phyloP scores from a whole-genome alignment of 2,888 invertebrate genomes.

The Ormia ochracea region DNA sequence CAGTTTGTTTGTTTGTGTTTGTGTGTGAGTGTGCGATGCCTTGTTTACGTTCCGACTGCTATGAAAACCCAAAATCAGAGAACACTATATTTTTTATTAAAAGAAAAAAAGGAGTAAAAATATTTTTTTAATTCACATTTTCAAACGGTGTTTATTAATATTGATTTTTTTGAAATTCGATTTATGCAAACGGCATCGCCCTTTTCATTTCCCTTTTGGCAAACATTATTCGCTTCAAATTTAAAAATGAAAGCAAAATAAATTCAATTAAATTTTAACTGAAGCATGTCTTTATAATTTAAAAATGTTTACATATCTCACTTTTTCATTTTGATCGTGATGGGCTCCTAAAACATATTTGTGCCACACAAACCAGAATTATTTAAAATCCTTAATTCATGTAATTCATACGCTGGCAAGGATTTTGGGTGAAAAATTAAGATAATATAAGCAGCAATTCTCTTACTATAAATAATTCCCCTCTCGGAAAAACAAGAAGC shows the following conservation, averaged over 20 bases:
- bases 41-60: not conserved
- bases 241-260: conserved; percentile 20
- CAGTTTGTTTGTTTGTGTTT: not conserved
- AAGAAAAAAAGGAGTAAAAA: no score
- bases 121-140: conserved; percentile 3
- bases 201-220: not conserved
- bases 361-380: no score
- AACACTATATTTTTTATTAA: not conserved
- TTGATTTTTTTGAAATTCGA: conserved; percentile 11
- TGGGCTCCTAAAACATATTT: no score
- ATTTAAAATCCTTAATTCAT: no score
- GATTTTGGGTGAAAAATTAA: no score
- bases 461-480: no score
- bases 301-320: not conserved
- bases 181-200: not conserved
- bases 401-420: no score
- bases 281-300: not conserved
- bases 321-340: no score
- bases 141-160: conserved; percentile 35
- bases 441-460: no score
- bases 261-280: not conserved
- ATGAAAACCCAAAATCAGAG: not conserved
- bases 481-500: no score
- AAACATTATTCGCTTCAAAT: conserved; percentile 1
- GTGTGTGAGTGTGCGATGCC: not conserved